phyloP scores from a whole-genome alignment of 2,797 vertebrate species.

The Leontocebus nigricollis region DNA sequence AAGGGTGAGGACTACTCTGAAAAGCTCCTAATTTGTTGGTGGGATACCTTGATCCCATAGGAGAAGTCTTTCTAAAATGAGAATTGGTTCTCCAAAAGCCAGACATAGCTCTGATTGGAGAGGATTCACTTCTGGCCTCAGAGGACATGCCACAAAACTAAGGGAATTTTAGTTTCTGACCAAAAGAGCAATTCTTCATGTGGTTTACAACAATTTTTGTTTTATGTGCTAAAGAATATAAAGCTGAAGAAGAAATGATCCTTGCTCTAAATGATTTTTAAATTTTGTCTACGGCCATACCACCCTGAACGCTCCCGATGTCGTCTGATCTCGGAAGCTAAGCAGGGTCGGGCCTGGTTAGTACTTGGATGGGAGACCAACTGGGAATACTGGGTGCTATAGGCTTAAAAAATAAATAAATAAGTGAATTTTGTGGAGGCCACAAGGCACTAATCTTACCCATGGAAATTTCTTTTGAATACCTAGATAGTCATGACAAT shows the following conservation, averaged over 20 bases:
- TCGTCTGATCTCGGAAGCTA: no score
- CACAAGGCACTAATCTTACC: not conserved
- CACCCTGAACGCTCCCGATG: no score
- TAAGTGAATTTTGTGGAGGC: not conserved
- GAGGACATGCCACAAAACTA: not conserved
- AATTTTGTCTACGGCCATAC: not conserved
- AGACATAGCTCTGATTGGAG: not conserved
- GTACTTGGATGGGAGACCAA: no score
- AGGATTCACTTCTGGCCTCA: not conserved
- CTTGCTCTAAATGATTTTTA: not conserved
- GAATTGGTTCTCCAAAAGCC: not conserved
- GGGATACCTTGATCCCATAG: not conserved
- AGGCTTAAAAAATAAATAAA: no score
- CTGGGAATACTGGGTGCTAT: no score
- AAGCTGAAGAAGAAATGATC: not conserved
- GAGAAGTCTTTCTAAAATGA: not conserved
- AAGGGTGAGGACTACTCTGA: not conserved
- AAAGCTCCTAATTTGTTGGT: not conserved
- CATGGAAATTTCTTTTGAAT: not conserved
- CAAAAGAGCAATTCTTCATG: not conserved
- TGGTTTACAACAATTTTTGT: not conserved
- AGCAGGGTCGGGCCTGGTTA: no score
- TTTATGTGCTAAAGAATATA: not conserved
- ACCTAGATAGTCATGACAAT: not conserved
- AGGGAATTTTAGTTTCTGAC: not conserved